A percentile compares a stretch with the other conserved stretches of the same genome.
These are phyloP conservation scores for Oceanites oceanicus DNA, from an alignment of 2,113 vertebrate species.

Conservation along the genomic window DNA sequence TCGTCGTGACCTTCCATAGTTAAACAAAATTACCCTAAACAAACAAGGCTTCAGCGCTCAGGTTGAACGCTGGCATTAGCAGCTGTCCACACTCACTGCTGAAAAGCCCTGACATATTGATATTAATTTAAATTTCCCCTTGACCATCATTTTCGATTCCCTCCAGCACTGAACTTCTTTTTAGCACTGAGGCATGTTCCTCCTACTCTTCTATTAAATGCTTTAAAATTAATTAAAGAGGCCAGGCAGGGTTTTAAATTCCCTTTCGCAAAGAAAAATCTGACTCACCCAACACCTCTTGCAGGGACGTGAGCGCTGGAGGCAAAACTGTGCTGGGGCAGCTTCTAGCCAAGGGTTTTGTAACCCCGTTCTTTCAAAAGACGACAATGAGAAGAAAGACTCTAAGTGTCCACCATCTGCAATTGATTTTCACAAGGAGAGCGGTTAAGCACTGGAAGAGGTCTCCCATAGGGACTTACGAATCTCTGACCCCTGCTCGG, in stretches of 20 bases:
- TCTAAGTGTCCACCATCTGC: neutral
- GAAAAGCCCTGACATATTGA: neutral
- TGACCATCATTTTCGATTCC: constrained; percentile 32
- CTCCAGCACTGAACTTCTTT: neutral
- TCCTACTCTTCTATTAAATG: constrained; percentile 27
- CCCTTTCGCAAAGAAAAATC: neutral
- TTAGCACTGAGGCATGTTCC: neutral
- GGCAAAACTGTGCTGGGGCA: neutral
- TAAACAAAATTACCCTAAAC: constrained; percentile 14
- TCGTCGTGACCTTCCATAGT: neutral
- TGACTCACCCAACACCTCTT: neutral
- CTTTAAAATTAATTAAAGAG: constrained; percentile 41
- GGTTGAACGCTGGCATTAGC: neutral
- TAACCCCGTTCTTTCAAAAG: neutral
- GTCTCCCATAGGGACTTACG: neutral
- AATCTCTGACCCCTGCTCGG: neutral
- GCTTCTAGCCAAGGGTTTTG: neutral
- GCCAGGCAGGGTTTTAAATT: constrained; percentile 6
- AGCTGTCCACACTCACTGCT: neutral
- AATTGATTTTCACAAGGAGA: neutral
- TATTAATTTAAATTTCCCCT: constrained; percentile 26
- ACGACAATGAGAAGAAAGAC: neutral
- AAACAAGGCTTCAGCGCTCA: neutral
- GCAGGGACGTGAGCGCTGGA: rapidly evolving
- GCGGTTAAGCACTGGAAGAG: neutral